These are phyloP conservation scores for Synaphobranchus kaupii DNA, from an alignment of 2,797 vertebrate species.

Conservation along the genomic window DNA sequence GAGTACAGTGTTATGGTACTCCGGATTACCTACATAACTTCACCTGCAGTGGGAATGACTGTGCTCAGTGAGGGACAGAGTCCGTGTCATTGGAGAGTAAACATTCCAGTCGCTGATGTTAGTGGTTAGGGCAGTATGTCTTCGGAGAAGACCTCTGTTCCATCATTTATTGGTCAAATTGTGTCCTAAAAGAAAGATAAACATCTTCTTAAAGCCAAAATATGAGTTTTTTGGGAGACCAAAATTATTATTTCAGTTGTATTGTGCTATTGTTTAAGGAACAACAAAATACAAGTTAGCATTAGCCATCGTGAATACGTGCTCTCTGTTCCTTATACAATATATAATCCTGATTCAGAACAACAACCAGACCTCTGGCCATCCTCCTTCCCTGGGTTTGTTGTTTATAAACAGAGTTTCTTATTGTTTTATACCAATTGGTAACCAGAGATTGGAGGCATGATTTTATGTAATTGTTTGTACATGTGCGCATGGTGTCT, in stretches of 20 bases:
- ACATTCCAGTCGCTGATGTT: neutral
- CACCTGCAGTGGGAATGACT: neutral
- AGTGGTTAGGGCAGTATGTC: neutral
- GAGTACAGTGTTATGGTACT: neutral
- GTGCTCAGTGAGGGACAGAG: slow-evolving; percentile 7
- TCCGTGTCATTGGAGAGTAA: neutral
- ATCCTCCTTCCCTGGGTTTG: neutral
- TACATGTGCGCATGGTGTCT: neutral
- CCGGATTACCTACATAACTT: neutral
- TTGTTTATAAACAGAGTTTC: neutral
- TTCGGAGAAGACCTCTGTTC: slow-evolving; percentile 7
- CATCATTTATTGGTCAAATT: neutral
- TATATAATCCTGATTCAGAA: neutral
- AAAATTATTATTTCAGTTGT: neutral
- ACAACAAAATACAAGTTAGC: neutral
- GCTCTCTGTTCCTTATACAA: neutral
- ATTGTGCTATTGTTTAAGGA: neutral
- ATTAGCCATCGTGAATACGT: neutral
- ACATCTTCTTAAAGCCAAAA: neutral
- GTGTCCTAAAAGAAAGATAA: neutral
- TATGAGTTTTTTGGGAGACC: neutral
- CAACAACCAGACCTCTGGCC: neutral
- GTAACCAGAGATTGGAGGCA: slow-evolving; percentile 4
- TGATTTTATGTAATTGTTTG: neutral
- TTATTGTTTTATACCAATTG: slow-evolving; percentile 15